These are phyloP conservation scores for Tiliqua scincoides DNA, from an alignment of 2,113 vertebrate species.

Conservation along the genomic window DNA sequence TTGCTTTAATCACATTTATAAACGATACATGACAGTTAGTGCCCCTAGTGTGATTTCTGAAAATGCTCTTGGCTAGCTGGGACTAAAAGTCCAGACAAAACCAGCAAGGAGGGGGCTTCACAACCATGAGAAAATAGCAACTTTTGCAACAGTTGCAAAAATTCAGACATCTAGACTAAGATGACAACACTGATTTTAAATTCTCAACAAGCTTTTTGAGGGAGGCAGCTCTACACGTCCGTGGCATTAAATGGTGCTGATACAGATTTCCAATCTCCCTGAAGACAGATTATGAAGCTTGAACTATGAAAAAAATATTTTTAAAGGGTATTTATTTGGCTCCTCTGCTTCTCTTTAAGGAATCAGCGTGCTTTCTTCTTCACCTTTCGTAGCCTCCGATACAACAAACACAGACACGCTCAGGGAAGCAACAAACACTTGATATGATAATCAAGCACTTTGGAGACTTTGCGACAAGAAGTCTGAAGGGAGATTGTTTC, in stretches of 20 bases:
- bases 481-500: slow-evolving; percentile 36
- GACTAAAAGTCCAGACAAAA: neutral
- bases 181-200: neutral
- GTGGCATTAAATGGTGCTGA: neutral
- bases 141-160: neutral
- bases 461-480: slow-evolving; percentile 24
- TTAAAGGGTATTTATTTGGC: neutral
- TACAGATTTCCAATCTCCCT: neutral
- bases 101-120: neutral
- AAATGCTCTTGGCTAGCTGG: neutral
- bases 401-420: slow-evolving; percentile 49
- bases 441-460: slow-evolving; percentile 55
- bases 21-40: neutral
- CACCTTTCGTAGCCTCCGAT: slow-evolving; percentile 54
- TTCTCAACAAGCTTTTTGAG: neutral
- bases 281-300: neutral
- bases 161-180: neutral
- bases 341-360: slow-evolving; percentile 27
- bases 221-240: neutral
- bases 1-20: neutral
- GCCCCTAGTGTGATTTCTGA: neutral
- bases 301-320: slow-evolving; percentile 27
- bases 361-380: slow-evolving; percentile 32
- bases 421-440: slow-evolving; percentile 59
- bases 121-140: too few species aligned